Evolutionary conservation across 1,140 invertebrate genomes (phyloP).

Genomic region (Physella acuta): DNA sequence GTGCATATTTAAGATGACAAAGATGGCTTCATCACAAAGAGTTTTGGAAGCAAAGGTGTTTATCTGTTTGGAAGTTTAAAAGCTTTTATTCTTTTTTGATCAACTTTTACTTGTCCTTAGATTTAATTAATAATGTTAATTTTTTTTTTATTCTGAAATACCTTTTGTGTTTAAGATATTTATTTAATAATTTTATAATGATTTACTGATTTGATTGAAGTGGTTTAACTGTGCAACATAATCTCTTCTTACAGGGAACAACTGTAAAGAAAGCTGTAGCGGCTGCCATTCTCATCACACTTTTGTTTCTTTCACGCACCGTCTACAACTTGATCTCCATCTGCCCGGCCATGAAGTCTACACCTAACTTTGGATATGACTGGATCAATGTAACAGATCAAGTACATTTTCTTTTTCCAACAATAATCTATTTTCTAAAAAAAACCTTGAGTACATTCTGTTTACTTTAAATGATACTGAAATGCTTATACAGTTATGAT

Average conservation of each 20-base stretch:
- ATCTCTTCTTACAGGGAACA: slow-evolving; percentile 45
- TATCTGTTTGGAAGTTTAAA: no score
- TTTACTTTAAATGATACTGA: no score
- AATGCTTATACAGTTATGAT: no score
- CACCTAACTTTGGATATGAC: slow-evolving; percentile 57
- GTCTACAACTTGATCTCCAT: slow-evolving; percentile 58
- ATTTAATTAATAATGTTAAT: no score
- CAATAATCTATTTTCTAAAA: no score
- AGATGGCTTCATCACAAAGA: slow-evolving; percentile 49
- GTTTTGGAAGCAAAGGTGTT: slow-evolving; percentile 58
- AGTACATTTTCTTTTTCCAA: slow-evolving; percentile 38
- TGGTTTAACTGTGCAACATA: neutral
- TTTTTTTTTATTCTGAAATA: no score
- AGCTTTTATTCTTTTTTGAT: no score
- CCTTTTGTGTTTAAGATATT: neutral
- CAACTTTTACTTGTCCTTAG: no score
- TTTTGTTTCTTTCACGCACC: slow-evolving; percentile 54
- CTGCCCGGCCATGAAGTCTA: slow-evolving; percentile 28
- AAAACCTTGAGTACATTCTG: no score
- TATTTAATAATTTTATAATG: neutral
- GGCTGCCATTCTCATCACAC: slow-evolving; percentile 48
- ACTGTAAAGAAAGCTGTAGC: slow-evolving; percentile 51
- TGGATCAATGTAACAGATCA: slow-evolving; percentile 61
- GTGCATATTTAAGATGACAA: slow-evolving; percentile 55
- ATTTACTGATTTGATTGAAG: neutral